Evolutionary conservation across 2,888 invertebrate genomes (phyloP), one percentile per base, ranked within the genome.

Genomic region (Drosophila melanosoma): DNA sequence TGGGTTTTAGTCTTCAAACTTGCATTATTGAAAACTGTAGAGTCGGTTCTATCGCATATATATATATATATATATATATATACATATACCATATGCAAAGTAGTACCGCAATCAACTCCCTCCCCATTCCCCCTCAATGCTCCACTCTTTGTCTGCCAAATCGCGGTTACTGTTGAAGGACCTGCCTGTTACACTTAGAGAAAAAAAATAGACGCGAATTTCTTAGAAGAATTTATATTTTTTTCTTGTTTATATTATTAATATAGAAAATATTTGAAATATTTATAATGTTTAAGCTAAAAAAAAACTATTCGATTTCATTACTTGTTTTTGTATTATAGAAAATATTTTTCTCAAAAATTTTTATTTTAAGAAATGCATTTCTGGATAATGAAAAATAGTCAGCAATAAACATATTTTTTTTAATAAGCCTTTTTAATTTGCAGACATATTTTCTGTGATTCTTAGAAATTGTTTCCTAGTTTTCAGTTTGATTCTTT

Each of bases 11-110:
- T 72, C 74, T 76, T 84, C 81, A 74, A 81, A 74, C 69, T 83
- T 87, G 83, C 85, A 85, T 87, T 85, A 85, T 85, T 85, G 85
- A 85, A 88, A 85, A 76, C 70, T 77, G 60, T 79, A 67, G 72
- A 57, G 38, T 69, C 62, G 71, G 57, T 42, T 63, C 61, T 54
- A 54, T 23, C 45, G 20, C 20, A 23, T 23, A 23, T 23, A 23
- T 23, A 23, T 23, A 23, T 23, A 23, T 23, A 23, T 23, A 23
- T 23, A 23, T 23, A 6, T 5, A 48, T 26, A 17, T 26, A 26
- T 26, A 26, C 26, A 26, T 26, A 32, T 61, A 51, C 57, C 65
- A 66, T 75, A 79, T 75, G 79, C 66, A 76, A 76, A 76, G 48
- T 60, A 62, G 35, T 8, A 8, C 23, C 38, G 8, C 38, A 38